Evolutionary conservation across 92 coral and sea anemone genomes (phyloP).

Genomic region (Porites cylindrica): DNA sequence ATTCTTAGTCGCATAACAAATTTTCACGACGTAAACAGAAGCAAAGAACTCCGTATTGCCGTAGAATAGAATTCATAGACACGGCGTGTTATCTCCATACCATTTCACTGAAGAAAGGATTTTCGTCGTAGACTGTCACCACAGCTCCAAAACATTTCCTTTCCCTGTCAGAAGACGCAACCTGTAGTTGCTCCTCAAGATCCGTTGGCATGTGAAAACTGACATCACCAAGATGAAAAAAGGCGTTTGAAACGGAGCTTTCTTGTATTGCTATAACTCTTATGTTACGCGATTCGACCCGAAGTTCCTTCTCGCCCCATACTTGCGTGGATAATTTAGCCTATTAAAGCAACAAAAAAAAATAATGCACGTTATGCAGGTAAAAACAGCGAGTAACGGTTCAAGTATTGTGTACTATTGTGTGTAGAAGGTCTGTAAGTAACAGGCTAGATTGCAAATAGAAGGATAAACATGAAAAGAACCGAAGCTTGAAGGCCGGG

Average conservation of each 20-base stretch:
- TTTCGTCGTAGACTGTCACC: slow-evolving; percentile 68
- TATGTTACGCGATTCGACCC: slow-evolving; percentile 50
- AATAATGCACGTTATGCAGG: no score
- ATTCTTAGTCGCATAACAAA: no score
- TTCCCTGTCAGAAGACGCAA: slow-evolving; percentile 18
- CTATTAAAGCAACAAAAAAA: slow-evolving; percentile 46
- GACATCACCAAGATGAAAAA: slow-evolving; percentile 45
- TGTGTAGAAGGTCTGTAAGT: no score
- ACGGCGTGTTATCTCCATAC: neutral
- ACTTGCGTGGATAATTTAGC: slow-evolving; percentile 49
- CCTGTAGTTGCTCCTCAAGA: slow-evolving; percentile 45
- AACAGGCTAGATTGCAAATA: no score
- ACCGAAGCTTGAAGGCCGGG: no score
- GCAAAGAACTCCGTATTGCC: no score
- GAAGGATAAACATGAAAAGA: no score
- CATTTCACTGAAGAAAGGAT: slow-evolving; percentile 70
- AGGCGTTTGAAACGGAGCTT: slow-evolving; percentile 28
- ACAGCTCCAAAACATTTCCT: slow-evolving; percentile 66
- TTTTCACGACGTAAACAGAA: no score
- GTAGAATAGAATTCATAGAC: neutral
- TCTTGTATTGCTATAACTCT: slow-evolving; percentile 53
- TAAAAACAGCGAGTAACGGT: neutral
- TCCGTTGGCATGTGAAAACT: slow-evolving; percentile 58
- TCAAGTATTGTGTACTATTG: neutral
- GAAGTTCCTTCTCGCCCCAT: slow-evolving; percentile 67